A percentile compares a stretch with the other conserved stretches of the same genome.
Evolutionary conservation across 2,797 vertebrate species (phyloP).

Genomic region (Discoglossus pictus): DNA sequence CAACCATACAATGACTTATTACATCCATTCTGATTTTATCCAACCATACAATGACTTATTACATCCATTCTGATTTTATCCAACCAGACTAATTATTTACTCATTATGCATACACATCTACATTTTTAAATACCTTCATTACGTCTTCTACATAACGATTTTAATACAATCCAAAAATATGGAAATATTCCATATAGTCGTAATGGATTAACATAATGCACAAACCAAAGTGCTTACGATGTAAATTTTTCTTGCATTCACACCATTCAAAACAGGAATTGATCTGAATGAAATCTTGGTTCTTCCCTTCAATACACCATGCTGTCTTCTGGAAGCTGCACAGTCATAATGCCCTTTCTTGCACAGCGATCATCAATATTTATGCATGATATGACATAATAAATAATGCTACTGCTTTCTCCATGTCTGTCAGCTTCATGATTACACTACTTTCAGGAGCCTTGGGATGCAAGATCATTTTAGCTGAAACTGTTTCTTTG

Average conservation of each 20-base stretch:
- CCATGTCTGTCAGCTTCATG: conserved; percentile 8
- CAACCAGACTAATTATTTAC: too few species aligned
- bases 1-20: too few species aligned
- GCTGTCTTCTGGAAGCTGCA: neutral
- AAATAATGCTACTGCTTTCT: conserved; percentile 28
- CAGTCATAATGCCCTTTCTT: conserved; percentile 9
- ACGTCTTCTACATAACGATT: too few species aligned
- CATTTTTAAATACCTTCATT: too few species aligned
- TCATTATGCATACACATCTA: too few species aligned
- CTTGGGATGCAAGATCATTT: conserved; percentile 3
- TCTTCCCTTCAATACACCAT: conserved; percentile 11
- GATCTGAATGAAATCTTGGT: conserved; percentile 20
- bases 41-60: too few species aligned
- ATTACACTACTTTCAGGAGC: conserved; percentile 15
- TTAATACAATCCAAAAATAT: too few species aligned
- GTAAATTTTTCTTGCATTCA: conserved; percentile 1
- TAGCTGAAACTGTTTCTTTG: conserved; percentile 21
- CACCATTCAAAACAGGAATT: conserved; percentile 6
- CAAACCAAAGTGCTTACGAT: neutral
- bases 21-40: too few species aligned
- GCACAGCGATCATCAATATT: conserved; percentile 36
- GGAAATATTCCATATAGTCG: too few species aligned
- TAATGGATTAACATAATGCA: too few species aligned
- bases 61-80: too few species aligned
- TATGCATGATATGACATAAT: conserved; percentile 33